phyloP scores from a whole-genome alignment of 2,888 invertebrate species.

The Parasteatoda lunata region DNA sequence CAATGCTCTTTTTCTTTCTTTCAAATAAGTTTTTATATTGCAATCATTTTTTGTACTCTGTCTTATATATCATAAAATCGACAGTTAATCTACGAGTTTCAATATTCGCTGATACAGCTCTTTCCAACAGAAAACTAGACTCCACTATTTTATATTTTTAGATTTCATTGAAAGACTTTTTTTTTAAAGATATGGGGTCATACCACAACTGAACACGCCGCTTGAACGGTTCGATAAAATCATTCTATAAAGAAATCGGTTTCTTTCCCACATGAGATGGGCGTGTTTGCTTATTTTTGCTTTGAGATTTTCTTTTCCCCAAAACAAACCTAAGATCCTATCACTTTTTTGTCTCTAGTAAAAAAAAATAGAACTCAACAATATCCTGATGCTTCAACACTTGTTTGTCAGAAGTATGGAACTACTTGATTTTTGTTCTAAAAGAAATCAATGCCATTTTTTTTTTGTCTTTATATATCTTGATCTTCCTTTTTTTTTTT shows the following conservation, averaged over 20 bases:
- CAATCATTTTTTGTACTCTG: no score
- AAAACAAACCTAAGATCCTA: slow-evolving; percentile 57
- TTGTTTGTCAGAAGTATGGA: slow-evolving; percentile 63
- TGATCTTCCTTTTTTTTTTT: slow-evolving; percentile 6
- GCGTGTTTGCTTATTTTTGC: slow-evolving; percentile 61
- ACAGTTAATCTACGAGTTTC: background rate
- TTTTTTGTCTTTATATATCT: slow-evolving; percentile 5
- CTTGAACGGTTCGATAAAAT: slow-evolving; percentile 56
- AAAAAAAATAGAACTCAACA: slow-evolving; percentile 30
- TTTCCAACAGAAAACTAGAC: slow-evolving; percentile 25
- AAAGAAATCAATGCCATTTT: slow-evolving; percentile 15
- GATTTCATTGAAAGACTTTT: slow-evolving; percentile 21
- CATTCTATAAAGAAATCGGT: slow-evolving; percentile 53
- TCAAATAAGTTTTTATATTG: no score
- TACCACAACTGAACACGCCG: slow-evolving; percentile 28
- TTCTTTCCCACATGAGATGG: slow-evolving; percentile 37
- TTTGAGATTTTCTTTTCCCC: slow-evolving; percentile 41
- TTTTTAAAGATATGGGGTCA: slow-evolving; percentile 33
- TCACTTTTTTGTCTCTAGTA: slow-evolving; percentile 26
- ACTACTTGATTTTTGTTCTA: slow-evolving; percentile 54
- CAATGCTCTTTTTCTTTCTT: no score
- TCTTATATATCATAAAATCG: no score
- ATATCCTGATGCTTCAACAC: slow-evolving; percentile 55
- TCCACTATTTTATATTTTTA: slow-evolving; percentile 10
- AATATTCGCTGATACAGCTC: slow-evolving; percentile 25